Base-by-base conservation (phyloP, 2,113 vertebrate species). In the Muscicapa adusta region DNA sequence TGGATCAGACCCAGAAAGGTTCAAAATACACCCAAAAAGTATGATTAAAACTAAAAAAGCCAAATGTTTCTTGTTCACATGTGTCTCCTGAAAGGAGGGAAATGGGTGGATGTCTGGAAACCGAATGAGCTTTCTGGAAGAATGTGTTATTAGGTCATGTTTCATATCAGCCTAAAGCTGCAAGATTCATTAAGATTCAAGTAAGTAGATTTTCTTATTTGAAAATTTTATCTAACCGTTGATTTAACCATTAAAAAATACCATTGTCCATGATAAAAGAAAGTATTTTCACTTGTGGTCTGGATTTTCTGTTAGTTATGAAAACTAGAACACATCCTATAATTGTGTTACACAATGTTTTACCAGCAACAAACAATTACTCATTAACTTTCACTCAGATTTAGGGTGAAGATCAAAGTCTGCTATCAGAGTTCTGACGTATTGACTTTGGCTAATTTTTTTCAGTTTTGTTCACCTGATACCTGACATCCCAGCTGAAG, bases 331-430 rank as follows among this genome's bases (percentile, higher is more conserved):
- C 17, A 66, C 4, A 54, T 24, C 29, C 63, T 65, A 1, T 36
- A 86, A 65, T 19, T 47, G 26, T 58, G 42, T 15, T 84, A 23
- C 20, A 31, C 14, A 66, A 47, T 85, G 47, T 77, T 58, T 50
- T n/a, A 85, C 33, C 47, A 80, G 26, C 45, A 91, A 70, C 12
- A 70, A 88, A 26, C 3, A 47, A 54, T 38, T 73, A 38, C 18
- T 77, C 12, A 19, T 72, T 85, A 85, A 70, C 40, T n/a, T 34
- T 42, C 29, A 43, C 36, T 54, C 22, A 43, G n/a, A 48, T 84
- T 60, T 47, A 74, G 47, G 40, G 50, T 47, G 83, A 90, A 86
- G 51, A 88, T 73, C 56, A 77, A 83, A 93, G 85, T 14, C 42
- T 63, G 22, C 26, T 51, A 10, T 43, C 48, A 47, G 24, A 43